These are phyloP conservation scores for Cosmorhoe ocellata DNA, from an alignment of 2,888 invertebrate genomes.

Conservation along the genomic window DNA sequence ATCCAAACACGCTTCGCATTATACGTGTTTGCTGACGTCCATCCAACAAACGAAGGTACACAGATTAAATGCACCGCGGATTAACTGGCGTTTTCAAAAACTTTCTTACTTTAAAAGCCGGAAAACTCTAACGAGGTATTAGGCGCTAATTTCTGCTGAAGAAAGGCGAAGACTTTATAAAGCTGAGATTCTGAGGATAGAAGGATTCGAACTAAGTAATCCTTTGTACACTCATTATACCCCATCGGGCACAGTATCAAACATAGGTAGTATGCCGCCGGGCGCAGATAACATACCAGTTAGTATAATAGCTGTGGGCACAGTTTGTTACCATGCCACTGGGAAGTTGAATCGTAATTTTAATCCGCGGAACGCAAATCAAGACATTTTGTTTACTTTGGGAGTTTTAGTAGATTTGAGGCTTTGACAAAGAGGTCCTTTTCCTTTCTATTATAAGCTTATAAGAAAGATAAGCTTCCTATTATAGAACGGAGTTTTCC, in stretches of 20 bases:
- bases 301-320: background rate
- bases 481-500: too few relatives aligned
- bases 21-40: too few relatives aligned
- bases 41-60: too few relatives aligned
- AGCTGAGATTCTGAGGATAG: conserved; percentile 42
- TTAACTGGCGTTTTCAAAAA: background rate
- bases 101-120: background rate
- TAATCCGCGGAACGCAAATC: conserved; percentile 33
- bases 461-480: too few relatives aligned
- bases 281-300: conserved; percentile 1
- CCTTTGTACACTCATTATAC: conserved; percentile 41
- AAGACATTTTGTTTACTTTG: conserved; percentile 31
- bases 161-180: conserved; percentile 39
- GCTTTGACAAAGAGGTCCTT: background rate
- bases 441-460: too few relatives aligned
- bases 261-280: background rate
- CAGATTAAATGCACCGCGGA: too few relatives aligned
- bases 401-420: conserved; percentile 11
- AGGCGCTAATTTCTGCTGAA: conserved; percentile 38
- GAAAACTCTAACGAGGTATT: conserved; percentile 14
- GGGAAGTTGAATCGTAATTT: conserved; percentile 34
- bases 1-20: too few relatives aligned
- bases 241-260: conserved; percentile 27
- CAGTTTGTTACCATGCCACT: too few relatives aligned
- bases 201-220: conserved; percentile 49